These are phyloP conservation scores for Chrysodeixis includens DNA, from an alignment of 2,888 invertebrate genomes.

Conservation along the genomic window DNA sequence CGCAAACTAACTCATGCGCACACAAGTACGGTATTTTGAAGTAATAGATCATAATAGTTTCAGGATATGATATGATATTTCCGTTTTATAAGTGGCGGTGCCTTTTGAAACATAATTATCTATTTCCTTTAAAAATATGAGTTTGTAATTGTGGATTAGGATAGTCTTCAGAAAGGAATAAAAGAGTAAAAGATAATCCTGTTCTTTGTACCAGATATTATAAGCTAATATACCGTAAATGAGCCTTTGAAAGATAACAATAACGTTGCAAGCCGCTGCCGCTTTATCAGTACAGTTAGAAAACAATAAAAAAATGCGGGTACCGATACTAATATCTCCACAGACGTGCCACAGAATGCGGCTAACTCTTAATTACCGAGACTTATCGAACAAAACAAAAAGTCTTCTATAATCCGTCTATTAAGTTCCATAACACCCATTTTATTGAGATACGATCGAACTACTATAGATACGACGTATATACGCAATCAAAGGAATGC, in stretches of 20 bases:
- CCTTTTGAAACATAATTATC: slow-evolving; percentile 68
- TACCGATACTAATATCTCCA: slow-evolving; percentile 34
- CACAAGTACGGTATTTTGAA: slow-evolving; percentile 73
- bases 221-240: slow-evolving; percentile 17
- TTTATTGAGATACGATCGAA: slow-evolving; percentile 82
- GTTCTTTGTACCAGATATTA: slow-evolving; percentile 13
- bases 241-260: not conserved
- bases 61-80: slow-evolving; percentile 83
- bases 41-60: slow-evolving; percentile 70
- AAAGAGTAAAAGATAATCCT: slow-evolving; percentile 14
- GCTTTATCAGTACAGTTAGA: not conserved
- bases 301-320: slow-evolving; percentile 33
- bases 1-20: slow-evolving; percentile 81
- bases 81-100: slow-evolving; percentile 78
- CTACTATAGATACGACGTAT: slow-evolving; percentile 58
- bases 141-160: slow-evolving; percentile 19
- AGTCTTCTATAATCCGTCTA: slow-evolving; percentile 75
- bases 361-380: slow-evolving; percentile 73
- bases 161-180: slow-evolving; percentile 6
- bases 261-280: slow-evolving; percentile 5
- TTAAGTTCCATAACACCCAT: slow-evolving; percentile 83
- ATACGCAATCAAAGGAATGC: slow-evolving; percentile 82
- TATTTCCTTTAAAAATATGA: slow-evolving; percentile 71
- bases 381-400: slow-evolving; percentile 64
- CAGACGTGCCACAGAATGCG: slow-evolving; percentile 44